These are phyloP conservation scores for Drosophila gaucha DNA, from an alignment of 2,888 invertebrate genomes.

Conservation along the genomic window DNA sequence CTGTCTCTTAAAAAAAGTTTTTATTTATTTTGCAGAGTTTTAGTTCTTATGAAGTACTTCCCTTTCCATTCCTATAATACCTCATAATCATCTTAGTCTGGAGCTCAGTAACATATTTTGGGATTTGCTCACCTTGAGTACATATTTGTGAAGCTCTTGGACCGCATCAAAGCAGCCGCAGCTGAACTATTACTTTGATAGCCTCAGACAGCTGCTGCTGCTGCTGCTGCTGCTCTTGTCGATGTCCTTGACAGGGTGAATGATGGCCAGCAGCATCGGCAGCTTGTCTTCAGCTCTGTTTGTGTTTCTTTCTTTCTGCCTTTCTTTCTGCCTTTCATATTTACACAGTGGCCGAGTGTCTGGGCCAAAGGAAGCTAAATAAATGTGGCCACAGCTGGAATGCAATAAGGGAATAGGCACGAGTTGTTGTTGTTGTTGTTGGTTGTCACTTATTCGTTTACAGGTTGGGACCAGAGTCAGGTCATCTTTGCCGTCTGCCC, in stretches of 20 bases:
- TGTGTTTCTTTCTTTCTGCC: slow-evolving; percentile 19
- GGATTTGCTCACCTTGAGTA: slow-evolving; percentile 3
- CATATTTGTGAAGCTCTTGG: slow-evolving; percentile 12
- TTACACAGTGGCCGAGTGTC: slow-evolving; percentile 53
- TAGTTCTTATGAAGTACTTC: neutral
- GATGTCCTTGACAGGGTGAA: slow-evolving; percentile 33
- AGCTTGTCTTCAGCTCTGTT: slow-evolving; percentile 21
- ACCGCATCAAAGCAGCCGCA: slow-evolving; percentile 27
- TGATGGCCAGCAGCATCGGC: slow-evolving; percentile 21
- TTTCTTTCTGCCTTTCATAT: slow-evolving; percentile 43
- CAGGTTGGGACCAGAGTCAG: slow-evolving; percentile 32
- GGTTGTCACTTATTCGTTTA: slow-evolving; percentile 10
- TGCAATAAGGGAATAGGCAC: slow-evolving; percentile 16
- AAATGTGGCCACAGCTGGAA: slow-evolving; percentile 56
- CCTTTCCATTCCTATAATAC: too few relatives aligned
- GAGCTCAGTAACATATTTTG: slow-evolving; percentile 4
- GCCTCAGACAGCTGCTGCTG: slow-evolving; percentile 8
- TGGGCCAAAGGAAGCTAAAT: slow-evolving; percentile 44
- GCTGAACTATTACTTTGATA: slow-evolving; percentile 32
- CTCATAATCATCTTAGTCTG: slow-evolving; percentile 6
- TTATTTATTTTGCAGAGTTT: neutral
- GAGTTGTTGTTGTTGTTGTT: slow-evolving; percentile 2
- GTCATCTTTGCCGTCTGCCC: slow-evolving; percentile 13
- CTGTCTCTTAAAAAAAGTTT: neutral
- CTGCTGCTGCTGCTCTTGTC: slow-evolving; percentile 7